Evolutionary conservation across 2,797 vertebrate genomes (phyloP).

Genomic region (Melanotaenia maccullochi): DNA sequence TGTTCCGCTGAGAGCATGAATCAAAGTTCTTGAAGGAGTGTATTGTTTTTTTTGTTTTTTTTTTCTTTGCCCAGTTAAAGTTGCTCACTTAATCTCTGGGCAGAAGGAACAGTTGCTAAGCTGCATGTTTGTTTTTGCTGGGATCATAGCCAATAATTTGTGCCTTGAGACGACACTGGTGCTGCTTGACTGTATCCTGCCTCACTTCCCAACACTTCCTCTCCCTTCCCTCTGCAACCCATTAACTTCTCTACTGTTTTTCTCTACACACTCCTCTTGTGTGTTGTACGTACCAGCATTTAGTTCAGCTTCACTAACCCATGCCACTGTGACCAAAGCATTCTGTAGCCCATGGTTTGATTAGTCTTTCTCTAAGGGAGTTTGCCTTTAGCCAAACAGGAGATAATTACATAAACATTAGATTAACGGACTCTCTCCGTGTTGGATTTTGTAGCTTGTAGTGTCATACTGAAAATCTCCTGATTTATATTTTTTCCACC

Average conservation of each 20-base stretch:
- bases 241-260: slow-evolving; percentile 71
- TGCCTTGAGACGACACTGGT: slow-evolving; percentile 82
- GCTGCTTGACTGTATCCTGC: slow-evolving; percentile 88
- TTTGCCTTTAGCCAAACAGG: slow-evolving; percentile 20
- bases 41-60: neutral
- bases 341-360: neutral
- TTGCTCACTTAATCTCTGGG: slow-evolving; percentile 87
- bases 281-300: slow-evolving; percentile 51
- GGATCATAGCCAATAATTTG: slow-evolving; percentile 51
- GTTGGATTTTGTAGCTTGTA: slow-evolving; percentile 7
- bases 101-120: slow-evolving; percentile 64
- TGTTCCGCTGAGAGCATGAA: slow-evolving; percentile 57
- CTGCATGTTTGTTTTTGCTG: slow-evolving; percentile 71
- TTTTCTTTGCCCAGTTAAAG: slow-evolving; percentile 72
- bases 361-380: slow-evolving; percentile 22
- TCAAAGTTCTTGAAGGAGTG: slow-evolving; percentile 10
- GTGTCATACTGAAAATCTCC: slow-evolving; percentile 12
- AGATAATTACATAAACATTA: slow-evolving; percentile 23
- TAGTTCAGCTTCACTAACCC: slow-evolving; percentile 74
- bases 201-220: slow-evolving; percentile 58
- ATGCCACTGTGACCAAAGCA: slow-evolving; percentile 18
- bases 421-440: slow-evolving; percentile 1
- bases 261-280: slow-evolving; percentile 62
- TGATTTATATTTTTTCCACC: slow-evolving; percentile 29
- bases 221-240: slow-evolving; percentile 64